Base-by-base conservation (phyloP, 2,888 invertebrate species). In the Willowsia nigromaculata region DNA sequence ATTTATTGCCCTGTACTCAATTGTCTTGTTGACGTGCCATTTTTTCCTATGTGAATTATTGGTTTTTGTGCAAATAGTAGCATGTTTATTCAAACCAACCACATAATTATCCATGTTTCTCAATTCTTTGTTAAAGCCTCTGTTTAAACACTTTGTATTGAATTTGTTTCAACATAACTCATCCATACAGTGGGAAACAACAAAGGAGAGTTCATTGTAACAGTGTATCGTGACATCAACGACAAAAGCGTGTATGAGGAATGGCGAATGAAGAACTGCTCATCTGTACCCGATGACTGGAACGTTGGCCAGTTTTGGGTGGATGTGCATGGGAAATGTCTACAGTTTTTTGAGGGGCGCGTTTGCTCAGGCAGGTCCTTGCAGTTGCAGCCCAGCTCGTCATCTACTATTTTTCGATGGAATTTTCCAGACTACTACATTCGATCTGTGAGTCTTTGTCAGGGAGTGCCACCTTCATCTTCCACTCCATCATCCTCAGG, bases 191-290 rank as follows among this genome's bases (percentile, higher is more conserved):
- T n/a, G n/a, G 65, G 33, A 9, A 47, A 27, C 15, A 76, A 50
- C 68, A 71, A 71, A 43, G 81, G 43, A 2, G 84, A 84, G 40
- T 91, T 91, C 40, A 53, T 76, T 25, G 86, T 91, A 2, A 91
- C 90, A 6, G 89, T 91, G n/a, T 91, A 90, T 37, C 59, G 85
- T 5, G 78, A 91, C 65, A 87, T 90, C 13, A 82, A 89, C 30
- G 90, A 91, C 76, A 89, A 87, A 71, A 85, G 91, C 62, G 53
- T 33, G 11, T 91, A 89, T 27, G 86, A 80, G 18, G 90, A 91
- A 87, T 91, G 91, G 91, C 65, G 87, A 37, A 91, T 91, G 91
- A 71, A 50, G 25, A 90, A 91, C 40, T 91, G 91, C 53, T 90
- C 91, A 4, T 33, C 91, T 13, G 88, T 91, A 11, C 91, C 91